A percentile compares a stretch with the other conserved stretches of the same genome.
Evolutionary conservation across 2,113 vertebrate genomes (phyloP).

Genomic region (Acanthochromis polyacanthus): DNA sequence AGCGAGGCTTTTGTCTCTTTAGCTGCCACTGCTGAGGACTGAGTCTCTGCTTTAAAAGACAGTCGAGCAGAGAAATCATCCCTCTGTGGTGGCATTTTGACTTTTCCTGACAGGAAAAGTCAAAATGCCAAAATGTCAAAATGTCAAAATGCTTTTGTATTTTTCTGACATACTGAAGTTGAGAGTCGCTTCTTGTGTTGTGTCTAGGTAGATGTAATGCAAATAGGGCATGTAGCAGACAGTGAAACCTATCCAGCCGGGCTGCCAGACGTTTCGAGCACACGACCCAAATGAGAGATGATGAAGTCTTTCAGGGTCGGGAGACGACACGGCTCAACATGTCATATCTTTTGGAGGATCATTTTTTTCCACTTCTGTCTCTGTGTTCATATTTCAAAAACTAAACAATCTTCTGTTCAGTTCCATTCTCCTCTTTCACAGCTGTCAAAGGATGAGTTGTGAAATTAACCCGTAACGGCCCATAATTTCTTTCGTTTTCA

Average conservation of each 20-base stretch:
- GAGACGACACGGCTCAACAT: neutral
- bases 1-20: neutral
- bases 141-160: no score
- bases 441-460: constrained; percentile 1
- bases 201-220: constrained; percentile 17
- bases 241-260: constrained; percentile 36
- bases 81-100: constrained; percentile 5
- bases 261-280: constrained; percentile 45
- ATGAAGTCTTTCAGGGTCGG: neutral
- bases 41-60: neutral
- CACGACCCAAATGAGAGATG: constrained; percentile 44
- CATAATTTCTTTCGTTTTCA: neutral
- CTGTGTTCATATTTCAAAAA: constrained; percentile 4
- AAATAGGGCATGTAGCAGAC: constrained; percentile 36
- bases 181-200: constrained; percentile 26
- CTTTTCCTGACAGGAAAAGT: constrained; percentile 18
- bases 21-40: neutral
- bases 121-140: no score
- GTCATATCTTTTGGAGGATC: neutral
- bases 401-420: neutral
- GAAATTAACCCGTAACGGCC: neutral
- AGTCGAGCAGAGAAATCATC: neutral
- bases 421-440: neutral
- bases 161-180: constrained; percentile 47
- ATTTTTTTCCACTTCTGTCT: neutral